Percentiles rank a stretch among this genome's conserved stretches.
These are phyloP conservation scores for Chaetops frenatus DNA, from an alignment of 2,113 vertebrate species.

Conservation along the genomic window DNA sequence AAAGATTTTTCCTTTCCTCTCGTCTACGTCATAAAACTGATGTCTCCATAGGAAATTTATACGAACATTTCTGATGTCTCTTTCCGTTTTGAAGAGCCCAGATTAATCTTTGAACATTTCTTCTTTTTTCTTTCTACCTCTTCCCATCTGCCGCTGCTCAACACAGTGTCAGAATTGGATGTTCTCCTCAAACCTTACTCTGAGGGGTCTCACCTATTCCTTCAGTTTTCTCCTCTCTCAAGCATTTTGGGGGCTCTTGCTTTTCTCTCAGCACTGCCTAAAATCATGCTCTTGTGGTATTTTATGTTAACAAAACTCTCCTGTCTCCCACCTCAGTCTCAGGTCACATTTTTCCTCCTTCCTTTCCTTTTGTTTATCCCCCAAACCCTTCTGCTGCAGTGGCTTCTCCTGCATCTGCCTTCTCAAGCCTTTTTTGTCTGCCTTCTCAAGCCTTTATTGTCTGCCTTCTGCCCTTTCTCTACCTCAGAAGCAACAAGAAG, in stretches of 20 bases:
- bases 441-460: not conserved
- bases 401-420: not conserved
- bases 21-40: not conserved
- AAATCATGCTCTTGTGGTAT: not conserved
- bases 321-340: not conserved
- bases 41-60: not conserved
- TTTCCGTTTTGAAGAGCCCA: not conserved
- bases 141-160: not conserved
- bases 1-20: not conserved
- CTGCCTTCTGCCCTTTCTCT: not conserved
- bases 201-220: not conserved
- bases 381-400: not conserved
- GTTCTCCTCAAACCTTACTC: not conserved
- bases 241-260: not conserved
- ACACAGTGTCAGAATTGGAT: fast-evolving
- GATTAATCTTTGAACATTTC: not conserved
- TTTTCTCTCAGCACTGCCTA: not conserved
- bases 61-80: not conserved
- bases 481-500: not conserved
- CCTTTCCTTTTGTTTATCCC: not conserved
- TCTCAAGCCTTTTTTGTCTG: not conserved
- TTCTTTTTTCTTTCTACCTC: not conserved
- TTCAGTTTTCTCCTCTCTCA: not conserved
- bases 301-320: not conserved
- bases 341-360: not conserved